Base-by-base conservation (phyloP, 2,888 invertebrate genomes). In the Hirtodrosophila duncani region DNA sequence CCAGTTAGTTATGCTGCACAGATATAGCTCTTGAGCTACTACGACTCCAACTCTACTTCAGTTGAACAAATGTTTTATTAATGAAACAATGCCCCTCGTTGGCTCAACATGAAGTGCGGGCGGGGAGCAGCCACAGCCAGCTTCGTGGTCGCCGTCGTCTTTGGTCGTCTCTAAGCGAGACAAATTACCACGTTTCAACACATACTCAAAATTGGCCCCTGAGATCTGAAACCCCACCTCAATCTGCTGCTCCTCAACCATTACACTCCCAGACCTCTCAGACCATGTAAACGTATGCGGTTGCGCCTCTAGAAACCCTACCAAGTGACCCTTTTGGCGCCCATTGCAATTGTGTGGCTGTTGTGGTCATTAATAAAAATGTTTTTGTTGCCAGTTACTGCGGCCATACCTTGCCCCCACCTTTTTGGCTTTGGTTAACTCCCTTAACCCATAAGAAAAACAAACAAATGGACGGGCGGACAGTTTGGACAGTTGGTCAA, bases 151-250 rank as follows among this genome's bases (percentile, higher is more conserved):
- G 44, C 24, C 43, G 26, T 46, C 53, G 45, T 29, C n/a, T n/a
- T n/a, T n/a, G n/a, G n/a, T 66, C 67, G 63, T 63, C 75, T 72
- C 79, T 80, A 71, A 77, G 75, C 78, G 81, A 75, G 80, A 75
- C 75, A 75, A 75, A 75, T 75, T 75, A 75, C 80, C 75, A 72
- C 80, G 72, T 75, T 75, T 75, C 75, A 75, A 80, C 75, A 80
- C 74, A 75, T 72, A 66, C 80, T 75, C 77, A 75, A 67, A 79
- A 45, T 57, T 48, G 63, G 62, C 62, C 6, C 59, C 67, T 68
- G 77, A 45, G 67, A 41, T 46, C 60, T 68, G 51, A n/a, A n/a
- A 34, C 17, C 13, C 41, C 23, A 59, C 64, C 48, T 34, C 43
- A 23, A 14, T n/a, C 9, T 17, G 9, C 10, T 10, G 36, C 27